These are phyloP conservation scores for Cuniculus paca DNA, from an alignment of 2,797 vertebrate genomes.

Conservation along the genomic window DNA sequence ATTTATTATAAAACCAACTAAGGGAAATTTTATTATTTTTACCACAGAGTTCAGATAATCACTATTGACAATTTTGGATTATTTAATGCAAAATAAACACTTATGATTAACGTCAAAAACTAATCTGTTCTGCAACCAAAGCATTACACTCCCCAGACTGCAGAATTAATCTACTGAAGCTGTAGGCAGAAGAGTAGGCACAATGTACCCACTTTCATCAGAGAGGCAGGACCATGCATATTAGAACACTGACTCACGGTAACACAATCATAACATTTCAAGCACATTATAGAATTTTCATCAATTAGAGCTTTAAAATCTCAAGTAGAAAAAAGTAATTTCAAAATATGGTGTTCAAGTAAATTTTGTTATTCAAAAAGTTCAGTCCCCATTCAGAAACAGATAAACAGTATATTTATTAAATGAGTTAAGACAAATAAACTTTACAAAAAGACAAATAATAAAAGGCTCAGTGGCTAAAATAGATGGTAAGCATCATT, in stretches of 20 bases:
- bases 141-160: neutral
- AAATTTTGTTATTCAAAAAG: constrained; percentile 86
- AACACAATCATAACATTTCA: constrained; percentile 62
- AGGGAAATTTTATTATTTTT: constrained; percentile 39
- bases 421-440: constrained; percentile 90
- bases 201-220: neutral
- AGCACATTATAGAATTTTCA: constrained; percentile 61
- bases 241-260: constrained; percentile 27
- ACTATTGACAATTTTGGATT: constrained; percentile 30
- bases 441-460: constrained; percentile 91
- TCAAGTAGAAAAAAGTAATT: constrained; percentile 72
- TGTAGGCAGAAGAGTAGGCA: neutral
- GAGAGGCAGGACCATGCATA: constrained; percentile 41
- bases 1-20: constrained; percentile 61
- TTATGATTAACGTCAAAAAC: constrained; percentile 60
- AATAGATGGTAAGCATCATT: constrained; percentile 86
- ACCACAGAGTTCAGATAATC: constrained; percentile 53
- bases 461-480: constrained; percentile 89
- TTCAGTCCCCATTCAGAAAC: constrained; percentile 90
- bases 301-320: constrained; percentile 64
- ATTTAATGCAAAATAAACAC: constrained; percentile 47
- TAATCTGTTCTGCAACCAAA: constrained; percentile 48
- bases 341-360: constrained; percentile 73
- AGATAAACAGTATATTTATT: constrained; percentile 92
- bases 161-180: neutral